Evolutionary conservation across 30 jellyfish, hydroid and myxozoan species (phyloP), one percentile per base, ranked within the genome.

Genomic region (Rhopilema esculentum): DNA sequence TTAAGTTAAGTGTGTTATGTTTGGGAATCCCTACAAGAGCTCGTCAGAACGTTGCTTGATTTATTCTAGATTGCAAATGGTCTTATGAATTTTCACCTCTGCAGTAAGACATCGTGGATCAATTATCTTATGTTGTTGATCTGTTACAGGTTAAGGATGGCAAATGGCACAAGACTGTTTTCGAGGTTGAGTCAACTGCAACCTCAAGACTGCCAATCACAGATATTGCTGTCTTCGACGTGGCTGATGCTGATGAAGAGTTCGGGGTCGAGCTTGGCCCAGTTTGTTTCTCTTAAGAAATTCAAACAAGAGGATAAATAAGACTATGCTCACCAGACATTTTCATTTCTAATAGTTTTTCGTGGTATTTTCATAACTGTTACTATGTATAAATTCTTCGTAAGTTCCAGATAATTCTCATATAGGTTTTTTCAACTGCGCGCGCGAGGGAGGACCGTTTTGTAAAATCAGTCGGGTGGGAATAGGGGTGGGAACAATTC

Each of bases 261-360:
- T 95, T 95, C 87, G 99, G 99, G 50, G 83, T 95, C 83, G 98
- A 95, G 86, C 79, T 95, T 48, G 99, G 99, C 69, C 99, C 99
- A 33, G 97, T 95, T 19, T 95, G 99, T 69, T 91, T 91, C 80
- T 91, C 97, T 21, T 91, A 83, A 66, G 82, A 53, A 61, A 48
- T 31, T 72, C 12, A 69, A 40, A 40, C 57, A 21, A 48, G 83
- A 24, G 48, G 27, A 28, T 75, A 74, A 50, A 0, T 68, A 1
- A 72, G 69, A 72, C 23, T 18, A 69, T 61, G 49, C 66, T 73
- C 69, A 6, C 79, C 18, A 32, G 75, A 74, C 79, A 30, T 29
- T 26, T 21, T 16, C 24, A 18, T 32, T 69, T 49, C 27, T 28
- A 23, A 23, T 67, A 23, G 50, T 24, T 85, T 71, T 49, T 73